phyloP scores from a whole-genome alignment of 53 echinoderm and acorn worm species.

The Stichopus horrens region DNA sequence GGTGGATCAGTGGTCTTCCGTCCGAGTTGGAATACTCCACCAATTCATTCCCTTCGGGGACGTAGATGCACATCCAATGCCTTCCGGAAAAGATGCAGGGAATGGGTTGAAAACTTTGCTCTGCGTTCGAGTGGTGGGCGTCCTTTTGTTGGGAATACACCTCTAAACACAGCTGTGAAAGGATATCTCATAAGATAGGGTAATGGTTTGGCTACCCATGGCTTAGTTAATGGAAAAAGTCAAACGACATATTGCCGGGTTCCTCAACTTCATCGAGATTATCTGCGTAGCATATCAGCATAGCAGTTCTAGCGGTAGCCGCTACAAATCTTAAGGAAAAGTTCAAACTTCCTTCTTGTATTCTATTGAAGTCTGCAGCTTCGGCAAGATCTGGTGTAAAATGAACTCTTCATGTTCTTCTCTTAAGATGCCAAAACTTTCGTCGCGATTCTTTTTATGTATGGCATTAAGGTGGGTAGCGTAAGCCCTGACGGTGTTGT shows the following conservation, averaged over 20 bases:
- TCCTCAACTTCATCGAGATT: constrained; percentile 53
- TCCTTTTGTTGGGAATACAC: neutral
- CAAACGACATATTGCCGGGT: constrained; percentile 40
- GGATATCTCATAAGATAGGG: neutral
- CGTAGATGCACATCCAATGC: constrained; percentile 17
- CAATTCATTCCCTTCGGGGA: neutral
- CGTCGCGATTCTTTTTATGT: constrained; percentile 16
- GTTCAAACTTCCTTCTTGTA: constrained; percentile 44
- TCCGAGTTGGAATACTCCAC: constrained; percentile 33
- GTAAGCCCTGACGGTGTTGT: constrained; percentile 12
- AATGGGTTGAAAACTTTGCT: constrained; percentile 11
- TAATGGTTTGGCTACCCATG: neutral
- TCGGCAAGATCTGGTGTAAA: constrained; percentile 67
- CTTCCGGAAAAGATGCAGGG: neutral
- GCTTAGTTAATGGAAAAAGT: neutral
- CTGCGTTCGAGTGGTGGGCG: neutral
- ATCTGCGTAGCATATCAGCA: constrained; percentile 25
- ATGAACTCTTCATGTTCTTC: constrained; percentile 49
- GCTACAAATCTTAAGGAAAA: constrained; percentile 22
- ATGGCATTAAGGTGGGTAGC: constrained; percentile 52
- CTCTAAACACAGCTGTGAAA: neutral
- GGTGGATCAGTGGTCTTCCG: neutral
- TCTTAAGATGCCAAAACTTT: neutral
- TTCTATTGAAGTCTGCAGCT: constrained; percentile 58
- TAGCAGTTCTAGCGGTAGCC: neutral